Evolutionary conservation across 2,888 invertebrate species (phyloP), one percentile per base, ranked within the genome.

Genomic region (Andrena trimmerana): DNA sequence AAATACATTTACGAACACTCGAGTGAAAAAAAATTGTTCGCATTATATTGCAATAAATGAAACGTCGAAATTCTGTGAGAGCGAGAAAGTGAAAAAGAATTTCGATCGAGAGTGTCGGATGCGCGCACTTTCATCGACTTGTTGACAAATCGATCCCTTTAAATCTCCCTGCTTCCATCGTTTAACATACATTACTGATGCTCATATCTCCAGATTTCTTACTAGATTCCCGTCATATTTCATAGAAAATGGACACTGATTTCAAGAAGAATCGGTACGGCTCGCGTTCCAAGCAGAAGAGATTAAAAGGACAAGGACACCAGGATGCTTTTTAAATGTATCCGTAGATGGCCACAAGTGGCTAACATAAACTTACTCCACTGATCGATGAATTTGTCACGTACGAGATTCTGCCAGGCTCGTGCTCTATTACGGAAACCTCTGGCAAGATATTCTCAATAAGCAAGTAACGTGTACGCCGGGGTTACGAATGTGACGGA

Each of bases 311-410:
- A 81, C 67, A 70, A 78, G 69, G 78, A 78, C 83, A 80, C 81
- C 67, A 71, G 81, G 75, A 73, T 77, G 86, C 87, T 85, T 90
- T 90, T 85, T 83, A 81, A 86, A 85, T 86, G 83, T 85, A 87
- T 88, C 90, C 90, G 89, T 89, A 89, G 90, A 90, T 88, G 92
- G 92, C 92, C 90, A 92, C 92, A 92, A 93, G 93, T 93, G 92
- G 92, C 92, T 88, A 91, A 90, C 90, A 87, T 86, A 90, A 91
- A 89, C 88, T 86, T 89, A 77, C 70, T 85, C 80, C 85, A 81
- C 86, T 91, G 92, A 93, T 93, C 92, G 91, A 92, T 93, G 91
- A 90, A 88, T 90, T 87, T 88, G 89, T 84, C 87, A 79, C 85
- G 78, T 83, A 87, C 75, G 72, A 88, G 76, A 79, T 78, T 83